phyloP scores from a whole-genome alignment of 1,140 invertebrate genomes.

The Zaprionus taronus region DNA sequence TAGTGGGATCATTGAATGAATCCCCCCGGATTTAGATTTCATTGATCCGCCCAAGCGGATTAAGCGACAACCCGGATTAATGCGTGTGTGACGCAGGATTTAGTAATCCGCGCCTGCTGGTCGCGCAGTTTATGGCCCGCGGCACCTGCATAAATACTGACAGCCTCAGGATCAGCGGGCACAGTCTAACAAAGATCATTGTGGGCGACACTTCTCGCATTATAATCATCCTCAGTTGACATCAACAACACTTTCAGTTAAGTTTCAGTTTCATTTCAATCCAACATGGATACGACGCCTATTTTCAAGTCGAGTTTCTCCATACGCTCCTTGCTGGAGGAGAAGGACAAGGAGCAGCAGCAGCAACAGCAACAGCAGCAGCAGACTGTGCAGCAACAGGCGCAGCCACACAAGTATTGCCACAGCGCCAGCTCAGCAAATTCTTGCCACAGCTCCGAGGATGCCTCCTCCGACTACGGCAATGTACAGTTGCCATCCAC shows the following conservation, averaged over 20 bases:
- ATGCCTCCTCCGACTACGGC: constrained; percentile 53
- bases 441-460: constrained; percentile 52
- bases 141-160: constrained; percentile 15
- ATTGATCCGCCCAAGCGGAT: constrained; percentile 59
- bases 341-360: not conserved
- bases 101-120: not conserved
- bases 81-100: constrained; percentile 39
- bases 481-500: too few species aligned
- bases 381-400: not conserved
- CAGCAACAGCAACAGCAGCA: too few species aligned
- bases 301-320: constrained; percentile 68
- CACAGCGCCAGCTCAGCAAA: constrained; percentile 20
- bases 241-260: not conserved
- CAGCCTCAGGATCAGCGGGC: not conserved
- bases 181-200: not conserved
- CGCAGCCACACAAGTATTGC: constrained; percentile 9
- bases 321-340: constrained; percentile 53
- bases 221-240: not conserved
- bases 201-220: not conserved
- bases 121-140: not conserved
- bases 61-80: constrained; percentile 26
- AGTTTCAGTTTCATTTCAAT: not conserved
- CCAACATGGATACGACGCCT: constrained; percentile 47
- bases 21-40: constrained; percentile 69
- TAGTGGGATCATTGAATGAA: constrained; percentile 75